phyloP scores from a whole-genome alignment of 2,113 vertebrate genomes.

The Sylvilagus bachmani region DNA sequence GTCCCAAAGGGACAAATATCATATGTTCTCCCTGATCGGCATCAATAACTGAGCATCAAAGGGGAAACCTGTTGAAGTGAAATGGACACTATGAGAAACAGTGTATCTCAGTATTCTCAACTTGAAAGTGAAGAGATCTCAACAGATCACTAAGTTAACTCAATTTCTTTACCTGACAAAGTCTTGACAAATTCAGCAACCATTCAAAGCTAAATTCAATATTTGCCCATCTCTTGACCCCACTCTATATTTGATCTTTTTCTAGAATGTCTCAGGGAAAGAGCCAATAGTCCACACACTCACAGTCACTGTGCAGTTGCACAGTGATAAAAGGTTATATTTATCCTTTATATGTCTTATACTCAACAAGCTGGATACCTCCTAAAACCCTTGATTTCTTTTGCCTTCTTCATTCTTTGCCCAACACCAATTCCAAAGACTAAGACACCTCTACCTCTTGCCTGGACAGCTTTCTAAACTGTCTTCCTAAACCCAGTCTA shows the following conservation, averaged over 20 bases:
- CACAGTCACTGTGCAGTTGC: fast-evolving
- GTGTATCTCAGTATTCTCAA: neutral
- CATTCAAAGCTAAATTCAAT: neutral
- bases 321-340: neutral
- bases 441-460: neutral
- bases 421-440: neutral
- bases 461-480: neutral
- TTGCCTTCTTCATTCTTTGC: neutral
- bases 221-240: neutral
- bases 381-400: neutral
- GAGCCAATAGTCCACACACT: no score
- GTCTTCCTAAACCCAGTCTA: neutral
- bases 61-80: no score
- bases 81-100: no score
- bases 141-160: neutral
- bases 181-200: neutral
- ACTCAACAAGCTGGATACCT: neutral
- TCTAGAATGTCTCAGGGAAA: neutral
- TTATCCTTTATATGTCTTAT: neutral
- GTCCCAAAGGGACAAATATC: no score
- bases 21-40: no score
- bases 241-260: neutral
- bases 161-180: conserved; percentile 4
- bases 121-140: neutral
- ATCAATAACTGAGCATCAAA: no score